A percentile compares a stretch with the other conserved stretches of the same genome.
These are phyloP conservation scores for Ormia ochracea DNA, from an alignment of 2,888 invertebrate species.

Conservation along the genomic window DNA sequence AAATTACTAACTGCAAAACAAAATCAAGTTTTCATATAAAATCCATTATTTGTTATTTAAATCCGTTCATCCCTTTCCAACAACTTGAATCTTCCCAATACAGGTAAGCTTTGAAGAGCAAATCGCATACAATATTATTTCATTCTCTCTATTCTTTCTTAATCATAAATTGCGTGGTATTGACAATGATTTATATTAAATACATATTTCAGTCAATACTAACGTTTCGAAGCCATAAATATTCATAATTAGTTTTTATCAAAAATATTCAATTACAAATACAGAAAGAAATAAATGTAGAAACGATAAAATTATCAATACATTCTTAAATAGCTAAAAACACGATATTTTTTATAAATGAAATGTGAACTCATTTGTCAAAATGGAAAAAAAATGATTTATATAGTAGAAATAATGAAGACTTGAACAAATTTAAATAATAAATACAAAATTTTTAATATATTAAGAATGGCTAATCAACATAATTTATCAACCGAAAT, in stretches of 20 bases:
- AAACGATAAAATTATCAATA: conserved; percentile 48
- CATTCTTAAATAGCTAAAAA: conserved; percentile 23
- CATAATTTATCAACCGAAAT: not conserved
- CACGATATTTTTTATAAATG: conserved; percentile 22
- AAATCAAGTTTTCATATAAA: too few relatives aligned
- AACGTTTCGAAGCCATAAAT: conserved; percentile 31
- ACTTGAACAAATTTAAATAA: conserved; percentile 1
- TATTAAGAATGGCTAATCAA: conserved; percentile 1
- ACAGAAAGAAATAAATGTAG: conserved; percentile 23
- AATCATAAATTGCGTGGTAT: not conserved
- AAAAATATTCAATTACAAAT: conserved; percentile 27
- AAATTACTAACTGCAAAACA: too few relatives aligned
- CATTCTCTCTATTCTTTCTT: too few relatives aligned
- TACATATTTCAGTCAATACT: not conserved
- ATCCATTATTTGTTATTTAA: too few relatives aligned
- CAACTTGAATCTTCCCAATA: too few relatives aligned
- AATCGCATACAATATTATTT: too few relatives aligned
- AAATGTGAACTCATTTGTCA: conserved; percentile 60
- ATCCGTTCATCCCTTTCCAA: too few relatives aligned
- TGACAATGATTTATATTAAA: not conserved
- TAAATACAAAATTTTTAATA: not conserved
- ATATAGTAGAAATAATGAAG: conserved; percentile 14
- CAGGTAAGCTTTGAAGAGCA: too few relatives aligned
- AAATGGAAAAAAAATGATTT: conserved; percentile 48
- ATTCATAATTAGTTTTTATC: conserved; percentile 13